Evolutionary conservation across 2,113 vertebrate genomes (phyloP).

Genomic region (Mormyrus lacerda): DNA sequence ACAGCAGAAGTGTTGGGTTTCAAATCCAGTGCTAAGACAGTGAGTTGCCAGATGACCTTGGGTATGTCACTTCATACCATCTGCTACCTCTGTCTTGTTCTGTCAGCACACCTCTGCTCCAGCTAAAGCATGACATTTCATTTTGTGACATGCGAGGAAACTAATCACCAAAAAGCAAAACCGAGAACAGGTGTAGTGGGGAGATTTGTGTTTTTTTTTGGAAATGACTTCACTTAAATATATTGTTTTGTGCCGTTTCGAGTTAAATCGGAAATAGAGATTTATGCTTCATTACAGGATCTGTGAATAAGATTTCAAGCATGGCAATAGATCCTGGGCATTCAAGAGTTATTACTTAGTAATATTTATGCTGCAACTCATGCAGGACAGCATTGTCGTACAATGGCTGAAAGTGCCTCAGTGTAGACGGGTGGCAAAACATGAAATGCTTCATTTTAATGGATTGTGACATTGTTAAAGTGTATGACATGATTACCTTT

Average conservation of each 20-base stretch:
- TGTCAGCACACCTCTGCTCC: slow-evolving; percentile 61
- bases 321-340: not conserved
- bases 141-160: slow-evolving; percentile 50
- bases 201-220: slow-evolving; percentile 12
- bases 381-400: not conserved
- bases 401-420: not conserved
- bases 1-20: slow-evolving; percentile 52
- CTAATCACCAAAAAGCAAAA: slow-evolving; percentile 37
- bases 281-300: slow-evolving; percentile 24
- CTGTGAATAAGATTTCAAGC: slow-evolving; percentile 24
- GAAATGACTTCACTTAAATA: slow-evolving; percentile 7
- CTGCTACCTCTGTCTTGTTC: slow-evolving; percentile 63
- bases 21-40: slow-evolving; percentile 55
- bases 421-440: not conserved
- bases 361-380: not conserved
- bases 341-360: not conserved
- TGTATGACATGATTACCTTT: not conserved
- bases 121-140: slow-evolving; percentile 61
- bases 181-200: not conserved
- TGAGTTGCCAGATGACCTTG: slow-evolving; percentile 66
- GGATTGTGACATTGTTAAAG: not conserved
- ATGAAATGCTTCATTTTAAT: not conserved
- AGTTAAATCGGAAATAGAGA: slow-evolving; percentile 1
- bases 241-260: slow-evolving; percentile 17
- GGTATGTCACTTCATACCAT: slow-evolving; percentile 61